These are phyloP conservation scores for Henricia sp. DNA, from an alignment of 53 echinoderm and acorn worm species.

Conservation along the genomic window DNA sequence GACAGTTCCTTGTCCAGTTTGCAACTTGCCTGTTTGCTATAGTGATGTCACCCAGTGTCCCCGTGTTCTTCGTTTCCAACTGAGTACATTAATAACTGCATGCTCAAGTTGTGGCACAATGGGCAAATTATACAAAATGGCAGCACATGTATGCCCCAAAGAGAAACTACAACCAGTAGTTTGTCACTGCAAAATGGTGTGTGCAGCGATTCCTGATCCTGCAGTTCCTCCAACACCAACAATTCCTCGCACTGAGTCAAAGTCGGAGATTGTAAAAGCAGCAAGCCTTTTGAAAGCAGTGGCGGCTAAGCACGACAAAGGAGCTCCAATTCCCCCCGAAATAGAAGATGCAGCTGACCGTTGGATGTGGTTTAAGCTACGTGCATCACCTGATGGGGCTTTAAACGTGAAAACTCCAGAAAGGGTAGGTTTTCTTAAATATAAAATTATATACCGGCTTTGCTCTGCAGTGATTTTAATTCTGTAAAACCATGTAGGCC, in stretches of 20 bases:
- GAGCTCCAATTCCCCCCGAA: no score
- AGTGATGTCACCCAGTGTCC: background rate
- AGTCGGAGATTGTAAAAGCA: background rate
- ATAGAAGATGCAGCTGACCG: background rate
- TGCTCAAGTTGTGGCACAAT: conserved; percentile 1
- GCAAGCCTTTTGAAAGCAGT: background rate
- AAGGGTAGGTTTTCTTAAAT: background rate
- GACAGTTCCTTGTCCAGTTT: background rate
- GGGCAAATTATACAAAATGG: background rate
- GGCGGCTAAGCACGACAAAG: background rate
- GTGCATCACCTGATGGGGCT: background rate
- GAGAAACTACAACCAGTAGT: background rate
- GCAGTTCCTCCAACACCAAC: background rate
- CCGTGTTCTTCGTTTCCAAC: background rate
- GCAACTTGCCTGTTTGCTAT: background rate
- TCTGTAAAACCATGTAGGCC: no score
- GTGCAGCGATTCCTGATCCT: background rate
- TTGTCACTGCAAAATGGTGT: background rate
- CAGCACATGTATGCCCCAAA: background rate
- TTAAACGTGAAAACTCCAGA: background rate
- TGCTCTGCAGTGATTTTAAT: no score
- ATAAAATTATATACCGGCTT: background rate
- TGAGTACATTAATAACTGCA: background rate
- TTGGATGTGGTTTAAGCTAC: background rate
- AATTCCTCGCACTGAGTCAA: background rate